A percentile compares a stretch with the other conserved stretches of the same genome.
phyloP scores from a whole-genome alignment of 2,113 vertebrate genomes.

The Petaurus breviceps region DNA sequence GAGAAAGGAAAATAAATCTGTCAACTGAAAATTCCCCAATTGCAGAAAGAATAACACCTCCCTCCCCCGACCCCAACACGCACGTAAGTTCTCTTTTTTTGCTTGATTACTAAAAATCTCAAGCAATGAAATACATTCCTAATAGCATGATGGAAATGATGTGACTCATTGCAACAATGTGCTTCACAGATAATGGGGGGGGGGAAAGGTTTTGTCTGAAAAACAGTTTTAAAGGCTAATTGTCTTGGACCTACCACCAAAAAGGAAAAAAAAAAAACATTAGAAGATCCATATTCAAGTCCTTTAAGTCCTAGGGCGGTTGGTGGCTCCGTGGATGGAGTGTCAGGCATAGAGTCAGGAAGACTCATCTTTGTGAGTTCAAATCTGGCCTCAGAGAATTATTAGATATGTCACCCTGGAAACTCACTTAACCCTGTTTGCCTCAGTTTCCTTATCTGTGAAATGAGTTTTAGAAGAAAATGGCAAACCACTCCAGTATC shows the following conservation, averaged over 20 bases:
- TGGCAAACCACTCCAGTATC: too few relatives aligned
- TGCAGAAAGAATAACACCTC: background rate
- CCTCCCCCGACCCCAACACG: background rate
- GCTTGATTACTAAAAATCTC: background rate
- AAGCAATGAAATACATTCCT: background rate
- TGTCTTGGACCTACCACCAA: background rate
- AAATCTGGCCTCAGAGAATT: too few relatives aligned
- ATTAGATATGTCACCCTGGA: too few relatives aligned
- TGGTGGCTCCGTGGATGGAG: background rate
- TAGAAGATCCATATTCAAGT: background rate
- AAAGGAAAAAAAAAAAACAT: background rate
- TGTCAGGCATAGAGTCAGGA: background rate
- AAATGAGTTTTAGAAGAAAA: too few relatives aligned
- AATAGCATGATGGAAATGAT: background rate
- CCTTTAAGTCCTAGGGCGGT: background rate
- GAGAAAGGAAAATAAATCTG: background rate
- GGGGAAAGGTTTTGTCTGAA: background rate
- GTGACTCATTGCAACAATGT: background rate
- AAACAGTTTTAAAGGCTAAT: background rate
- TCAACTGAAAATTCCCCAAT: background rate
- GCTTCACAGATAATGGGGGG: background rate
- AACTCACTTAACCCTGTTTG: too few relatives aligned
- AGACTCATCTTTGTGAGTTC: background rate
- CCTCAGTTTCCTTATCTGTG: too few relatives aligned
- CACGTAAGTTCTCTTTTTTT: background rate